Evolutionary conservation across 2,888 invertebrate genomes (phyloP).

Genomic region (Agrypnus murinus): DNA sequence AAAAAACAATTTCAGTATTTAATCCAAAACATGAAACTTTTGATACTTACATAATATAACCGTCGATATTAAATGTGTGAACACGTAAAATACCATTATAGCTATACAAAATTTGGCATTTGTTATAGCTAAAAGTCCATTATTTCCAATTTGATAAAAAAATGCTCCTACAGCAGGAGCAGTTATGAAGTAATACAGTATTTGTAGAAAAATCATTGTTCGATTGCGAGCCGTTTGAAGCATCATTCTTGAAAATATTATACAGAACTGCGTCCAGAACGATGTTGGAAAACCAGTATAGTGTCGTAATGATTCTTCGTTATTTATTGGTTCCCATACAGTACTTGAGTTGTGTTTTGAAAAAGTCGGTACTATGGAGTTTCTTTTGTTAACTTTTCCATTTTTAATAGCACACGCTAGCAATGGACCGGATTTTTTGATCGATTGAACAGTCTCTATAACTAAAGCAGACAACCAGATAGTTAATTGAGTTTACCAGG

Average conservation of each 20-base stretch:
- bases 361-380: no score
- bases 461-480: no score
- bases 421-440: slow-evolving; percentile 62
- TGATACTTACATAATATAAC: slow-evolving; percentile 77
- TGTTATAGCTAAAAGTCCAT: slow-evolving; percentile 73
- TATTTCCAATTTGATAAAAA: slow-evolving; percentile 75
- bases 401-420: slow-evolving; percentile 67
- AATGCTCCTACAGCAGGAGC: slow-evolving; percentile 74
- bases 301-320: no score
- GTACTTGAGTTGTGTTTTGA: no score
- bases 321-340: no score
- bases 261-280: no score
- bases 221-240: slow-evolving; percentile 74
- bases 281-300: no score
- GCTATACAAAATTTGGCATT: slow-evolving; percentile 78
- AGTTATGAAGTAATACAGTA: slow-evolving; percentile 75
- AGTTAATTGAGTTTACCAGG: no score
- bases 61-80: slow-evolving; percentile 78
- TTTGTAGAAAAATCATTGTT: slow-evolving; percentile 73
- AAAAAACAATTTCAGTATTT: slow-evolving; percentile 48
- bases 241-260: slow-evolving; percentile 74
- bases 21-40: background rate
- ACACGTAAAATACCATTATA: slow-evolving; percentile 77
- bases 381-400: slow-evolving; percentile 66
- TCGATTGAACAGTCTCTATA: slow-evolving; percentile 68